These are phyloP conservation scores for Syndactyla subalaris DNA, from an alignment of 2,797 vertebrate species.

Conservation along the genomic window DNA sequence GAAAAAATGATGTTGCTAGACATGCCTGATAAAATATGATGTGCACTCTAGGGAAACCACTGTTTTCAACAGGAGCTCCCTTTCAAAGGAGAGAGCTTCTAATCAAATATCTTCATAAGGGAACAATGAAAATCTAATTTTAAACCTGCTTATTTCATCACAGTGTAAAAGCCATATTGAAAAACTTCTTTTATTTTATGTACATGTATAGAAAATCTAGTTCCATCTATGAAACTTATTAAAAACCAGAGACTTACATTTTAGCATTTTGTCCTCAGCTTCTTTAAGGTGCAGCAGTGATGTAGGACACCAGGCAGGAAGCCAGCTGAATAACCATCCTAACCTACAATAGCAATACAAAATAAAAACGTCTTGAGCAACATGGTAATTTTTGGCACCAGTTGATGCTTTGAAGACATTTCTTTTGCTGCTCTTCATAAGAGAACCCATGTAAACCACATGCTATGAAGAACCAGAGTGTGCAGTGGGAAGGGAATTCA, in stretches of 20 bases:
- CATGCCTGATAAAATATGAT: neutral
- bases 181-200: neutral
- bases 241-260: slow-evolving; percentile 81
- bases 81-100: neutral
- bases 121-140: neutral
- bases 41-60: neutral
- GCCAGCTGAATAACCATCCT: slow-evolving; percentile 90
- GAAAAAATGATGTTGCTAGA: neutral
- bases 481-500: neutral
- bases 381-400: neutral
- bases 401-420: neutral
- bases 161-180: neutral
- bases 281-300: slow-evolving; percentile 86
- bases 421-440: neutral
- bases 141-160: neutral
- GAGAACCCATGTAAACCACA: neutral
- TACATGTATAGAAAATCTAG: neutral
- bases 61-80: neutral
- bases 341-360: slow-evolving; percentile 77
- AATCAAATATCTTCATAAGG: neutral
- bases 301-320: slow-evolving; percentile 94
- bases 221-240: neutral
- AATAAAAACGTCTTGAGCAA: neutral
- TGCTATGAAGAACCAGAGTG: accelerated
- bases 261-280: slow-evolving; percentile 91